Evolutionary conservation across 2,888 invertebrate genomes (phyloP), one percentile per base, ranked within the genome.

Genomic region (Lasioglossum pauxillum): DNA sequence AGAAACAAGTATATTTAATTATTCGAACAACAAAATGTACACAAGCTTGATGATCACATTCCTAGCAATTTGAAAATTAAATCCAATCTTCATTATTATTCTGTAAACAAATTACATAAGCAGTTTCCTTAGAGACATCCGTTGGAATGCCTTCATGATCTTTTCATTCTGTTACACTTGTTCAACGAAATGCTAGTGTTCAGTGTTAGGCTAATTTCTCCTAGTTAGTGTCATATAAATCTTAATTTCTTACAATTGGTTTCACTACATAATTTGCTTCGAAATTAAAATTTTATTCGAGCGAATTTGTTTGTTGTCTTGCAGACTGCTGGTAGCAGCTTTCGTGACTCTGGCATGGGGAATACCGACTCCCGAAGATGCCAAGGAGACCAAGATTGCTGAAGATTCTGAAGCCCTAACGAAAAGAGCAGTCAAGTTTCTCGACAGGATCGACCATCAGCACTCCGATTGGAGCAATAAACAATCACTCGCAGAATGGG

Each of bases 401-500:
- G 14, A 71, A 38, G 31, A n/a, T 12, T 5, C 76, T 0, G 89
- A 81, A 0, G 41, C 80, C 0, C 69, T 78, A 2, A 14, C 88
- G 72, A 96, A 97, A 85, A 96, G 96, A 85, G 97, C 97, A 1
- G 95, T 96, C 57, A 96, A 96, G 89, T 97, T 97, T 92, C 96
- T 98, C 89, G 91, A 96, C 79, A 96, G 96, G 83, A 93, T 97
- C 46, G 97, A 98, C 93, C 96, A 95, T 76, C 96, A 96, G 83
- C 95, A 96, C n/a, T 96, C 96, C 0, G 91, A 95, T 75, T 96
- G 97, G 92, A 96, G 96, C 86, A 97, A 97, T 92, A 95, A 96
- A n/a, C 96, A 96, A 7, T 96, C 96, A 0, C 89, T 96, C 5
- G 97, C 97, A 0, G 96, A 97, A 83, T 98, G 98, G 98, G 96